A percentile compares a stretch with the other conserved stretches of the same genome.
phyloP scores from a whole-genome alignment of 1,140 invertebrate species.

The Drosophila ironensis region DNA sequence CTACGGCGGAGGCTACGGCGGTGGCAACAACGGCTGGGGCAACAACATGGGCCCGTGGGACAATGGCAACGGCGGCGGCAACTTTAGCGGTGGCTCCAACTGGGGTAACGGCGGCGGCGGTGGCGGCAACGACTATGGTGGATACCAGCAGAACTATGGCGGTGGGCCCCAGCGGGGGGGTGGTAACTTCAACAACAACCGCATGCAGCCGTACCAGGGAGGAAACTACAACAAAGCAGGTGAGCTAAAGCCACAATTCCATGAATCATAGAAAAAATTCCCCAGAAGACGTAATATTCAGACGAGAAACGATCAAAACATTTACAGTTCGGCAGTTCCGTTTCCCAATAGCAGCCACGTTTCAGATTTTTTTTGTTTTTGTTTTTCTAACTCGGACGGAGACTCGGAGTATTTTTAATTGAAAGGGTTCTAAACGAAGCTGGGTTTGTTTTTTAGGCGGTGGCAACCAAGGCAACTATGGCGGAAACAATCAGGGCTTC shows the following conservation, averaged over 20 bases:
- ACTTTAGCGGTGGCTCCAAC: slow-evolving; percentile 56
- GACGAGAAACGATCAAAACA: slow-evolving; percentile 48
- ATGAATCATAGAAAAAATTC: background rate
- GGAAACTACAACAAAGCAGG: slow-evolving; percentile 73
- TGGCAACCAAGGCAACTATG: slow-evolving; percentile 84
- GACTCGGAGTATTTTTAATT: background rate
- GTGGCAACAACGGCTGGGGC: slow-evolving; percentile 77
- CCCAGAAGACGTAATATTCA: too few species aligned
- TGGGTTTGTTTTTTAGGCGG: slow-evolving; percentile 61
- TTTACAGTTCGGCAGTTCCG: slow-evolving; percentile 41
- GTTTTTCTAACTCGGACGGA: background rate
- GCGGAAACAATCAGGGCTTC: slow-evolving; percentile 82
- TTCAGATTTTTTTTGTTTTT: slow-evolving; percentile 2
- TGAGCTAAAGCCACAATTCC: slow-evolving; percentile 29
- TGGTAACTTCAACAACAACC: slow-evolving; percentile 83
- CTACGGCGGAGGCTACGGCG: slow-evolving; percentile 82
- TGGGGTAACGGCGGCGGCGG: slow-evolving; percentile 82
- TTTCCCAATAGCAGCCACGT: slow-evolving; percentile 28
- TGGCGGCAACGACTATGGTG: slow-evolving; percentile 86
- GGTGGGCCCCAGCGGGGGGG: slow-evolving; percentile 86
- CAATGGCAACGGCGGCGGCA: slow-evolving; percentile 77
- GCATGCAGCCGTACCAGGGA: slow-evolving; percentile 84
- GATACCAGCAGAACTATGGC: slow-evolving; percentile 88
- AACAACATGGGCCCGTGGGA: slow-evolving; percentile 82
- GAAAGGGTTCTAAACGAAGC: slow-evolving; percentile 34